A percentile compares a stretch with the other conserved stretches of the same genome.
These are phyloP conservation scores for Ectropis grisescens DNA, from an alignment of 1,140 invertebrate species.

Conservation along the genomic window DNA sequence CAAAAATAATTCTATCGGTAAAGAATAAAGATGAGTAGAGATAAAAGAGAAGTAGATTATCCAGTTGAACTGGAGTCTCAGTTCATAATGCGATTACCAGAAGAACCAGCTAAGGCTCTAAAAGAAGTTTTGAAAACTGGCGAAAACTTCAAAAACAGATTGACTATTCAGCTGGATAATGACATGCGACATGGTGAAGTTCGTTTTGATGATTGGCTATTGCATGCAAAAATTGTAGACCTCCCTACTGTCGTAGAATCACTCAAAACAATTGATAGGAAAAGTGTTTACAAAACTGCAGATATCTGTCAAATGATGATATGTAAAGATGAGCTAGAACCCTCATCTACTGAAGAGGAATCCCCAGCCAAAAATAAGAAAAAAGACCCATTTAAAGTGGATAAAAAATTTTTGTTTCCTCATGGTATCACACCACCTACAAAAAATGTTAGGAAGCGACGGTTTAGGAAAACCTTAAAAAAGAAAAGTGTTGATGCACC, in stretches of 20 bases:
- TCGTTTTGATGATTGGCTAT: conserved; percentile 89
- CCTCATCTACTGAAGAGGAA: conserved; percentile 83
- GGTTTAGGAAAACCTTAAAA: conserved; percentile 96
- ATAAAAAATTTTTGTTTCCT: conserved; percentile 94
- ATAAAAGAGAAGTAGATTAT: conserved; percentile 45
- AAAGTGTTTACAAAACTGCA: conserved; percentile 97
- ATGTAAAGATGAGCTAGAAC: conserved; percentile 90
- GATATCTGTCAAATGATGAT: conserved; percentile 95
- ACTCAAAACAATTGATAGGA: conserved; percentile 96
- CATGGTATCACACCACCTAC: conserved; percentile 95
- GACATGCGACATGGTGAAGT: conserved; percentile 93
- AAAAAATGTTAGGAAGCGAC: conserved; percentile 93
- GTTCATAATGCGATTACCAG: conserved; percentile 87
- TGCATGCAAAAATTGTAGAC: conserved; percentile 93
- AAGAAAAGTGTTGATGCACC: conserved; percentile 98
- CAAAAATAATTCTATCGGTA: too few species aligned
- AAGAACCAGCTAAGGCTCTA: conserved; percentile 82
- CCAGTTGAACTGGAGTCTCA: conserved; percentile 89
- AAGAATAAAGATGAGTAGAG: conserved; percentile 29
- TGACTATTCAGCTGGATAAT: conserved; percentile 91
- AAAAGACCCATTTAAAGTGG: conserved; percentile 91
- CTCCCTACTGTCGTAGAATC: conserved; percentile 94
- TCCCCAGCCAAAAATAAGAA: conserved; percentile 88
- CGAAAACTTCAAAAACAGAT: conserved; percentile 86
- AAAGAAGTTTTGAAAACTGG: conserved; percentile 83